These are phyloP conservation scores for Carassius gibelio DNA, from an alignment of 2,113 vertebrate species.

Conservation along the genomic window DNA sequence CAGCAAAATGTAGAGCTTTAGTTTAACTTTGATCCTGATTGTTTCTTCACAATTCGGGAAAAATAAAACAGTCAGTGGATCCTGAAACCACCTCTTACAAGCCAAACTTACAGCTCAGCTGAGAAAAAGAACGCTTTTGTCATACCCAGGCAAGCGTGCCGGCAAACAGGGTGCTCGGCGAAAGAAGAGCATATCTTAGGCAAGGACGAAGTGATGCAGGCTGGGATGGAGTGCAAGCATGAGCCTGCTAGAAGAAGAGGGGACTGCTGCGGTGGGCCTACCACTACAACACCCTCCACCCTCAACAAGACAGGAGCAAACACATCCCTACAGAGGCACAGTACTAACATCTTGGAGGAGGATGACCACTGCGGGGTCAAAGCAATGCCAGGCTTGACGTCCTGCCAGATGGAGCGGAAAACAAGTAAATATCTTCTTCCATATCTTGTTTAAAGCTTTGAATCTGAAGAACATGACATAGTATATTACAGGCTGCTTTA, in stretches of 20 bases:
- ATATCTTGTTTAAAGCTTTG: constrained; percentile 14
- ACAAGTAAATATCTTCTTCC: constrained; percentile 72
- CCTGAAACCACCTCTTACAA: constrained; percentile 4
- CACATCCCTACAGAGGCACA: constrained; percentile 40
- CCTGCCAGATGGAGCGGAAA: constrained; percentile 66
- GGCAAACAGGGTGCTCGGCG: neutral
- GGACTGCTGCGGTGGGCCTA: constrained; percentile 63
- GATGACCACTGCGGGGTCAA: constrained; percentile 61
- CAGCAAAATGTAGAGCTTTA: constrained; percentile 1
- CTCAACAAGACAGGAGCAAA: neutral
- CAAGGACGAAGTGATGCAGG: neutral
- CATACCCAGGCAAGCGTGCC: constrained; percentile 31
- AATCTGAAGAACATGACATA: neutral
- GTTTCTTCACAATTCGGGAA: constrained; percentile 4
- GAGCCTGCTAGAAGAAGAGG: constrained; percentile 68
- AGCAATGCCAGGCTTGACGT: constrained; percentile 56
- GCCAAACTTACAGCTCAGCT: constrained; percentile 14
- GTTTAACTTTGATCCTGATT: constrained; percentile 23
- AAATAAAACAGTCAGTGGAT: neutral
- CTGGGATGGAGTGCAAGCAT: constrained; percentile 70
- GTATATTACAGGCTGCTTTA: neutral
- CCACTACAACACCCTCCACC: constrained; percentile 5
- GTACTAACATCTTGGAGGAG: constrained; percentile 65
- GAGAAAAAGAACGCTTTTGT: constrained; percentile 7
- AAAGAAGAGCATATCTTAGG: neutral